Conservation (phyloP, 1,140 invertebrate species). For the Meloidogyne hapla region DNA sequence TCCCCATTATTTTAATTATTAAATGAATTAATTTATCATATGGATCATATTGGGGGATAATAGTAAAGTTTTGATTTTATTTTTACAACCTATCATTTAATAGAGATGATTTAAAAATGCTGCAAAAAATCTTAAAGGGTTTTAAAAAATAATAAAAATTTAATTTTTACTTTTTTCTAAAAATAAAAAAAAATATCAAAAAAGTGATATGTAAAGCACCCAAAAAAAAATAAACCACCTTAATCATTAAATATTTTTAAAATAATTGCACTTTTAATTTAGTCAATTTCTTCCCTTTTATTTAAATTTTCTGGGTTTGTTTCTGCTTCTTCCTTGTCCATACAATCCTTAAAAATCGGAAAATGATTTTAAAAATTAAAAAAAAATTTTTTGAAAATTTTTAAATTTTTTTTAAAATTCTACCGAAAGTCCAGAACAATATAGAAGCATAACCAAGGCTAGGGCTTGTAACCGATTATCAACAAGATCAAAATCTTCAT, state of each 20-base stretch:
- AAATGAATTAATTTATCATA: too few species aligned
- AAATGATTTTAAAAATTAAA: background rate
- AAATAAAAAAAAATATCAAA: too few species aligned
- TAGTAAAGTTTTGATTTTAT: too few species aligned
- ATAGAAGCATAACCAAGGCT: slow-evolving; percentile 79
- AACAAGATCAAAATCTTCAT: slow-evolving; percentile 65
- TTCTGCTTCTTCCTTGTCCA: slow-evolving; percentile 30
- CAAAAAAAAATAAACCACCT: too few species aligned
- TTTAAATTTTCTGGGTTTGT: background rate
- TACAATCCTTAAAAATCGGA: slow-evolving; percentile 25
- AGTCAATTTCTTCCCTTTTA: background rate
- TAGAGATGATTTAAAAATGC: too few species aligned
- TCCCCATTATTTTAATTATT: too few species aligned
- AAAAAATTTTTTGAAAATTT: background rate
- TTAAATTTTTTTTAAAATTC: background rate
- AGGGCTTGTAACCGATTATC: slow-evolving; percentile 72
- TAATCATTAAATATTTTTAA: background rate
- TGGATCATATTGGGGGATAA: too few species aligned
- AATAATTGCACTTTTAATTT: background rate
- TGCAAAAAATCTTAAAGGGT: too few species aligned
- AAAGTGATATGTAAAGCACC: too few species aligned
- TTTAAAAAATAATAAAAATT: too few species aligned
- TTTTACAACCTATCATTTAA: too few species aligned
- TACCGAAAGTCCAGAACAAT: slow-evolving; percentile 76
- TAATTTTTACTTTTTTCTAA: too few species aligned